phyloP scores from a whole-genome alignment of 2,888 invertebrate genomes.

The Clostera curtula region DNA sequence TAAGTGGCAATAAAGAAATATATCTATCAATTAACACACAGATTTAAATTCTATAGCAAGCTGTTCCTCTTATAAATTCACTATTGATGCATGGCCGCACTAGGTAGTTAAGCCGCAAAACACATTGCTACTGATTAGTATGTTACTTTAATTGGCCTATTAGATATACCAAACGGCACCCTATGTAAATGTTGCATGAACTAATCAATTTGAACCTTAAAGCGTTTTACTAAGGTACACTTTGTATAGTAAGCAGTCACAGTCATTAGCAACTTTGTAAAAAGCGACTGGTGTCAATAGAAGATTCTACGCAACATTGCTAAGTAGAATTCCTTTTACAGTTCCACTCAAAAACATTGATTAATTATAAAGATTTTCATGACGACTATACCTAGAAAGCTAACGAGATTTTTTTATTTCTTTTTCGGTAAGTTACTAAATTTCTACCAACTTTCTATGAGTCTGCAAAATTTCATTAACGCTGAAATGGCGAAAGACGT shows the following conservation, averaged over 20 bases:
- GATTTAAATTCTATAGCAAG: slow-evolving; percentile 10
- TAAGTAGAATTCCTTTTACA: no score
- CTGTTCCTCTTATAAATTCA: slow-evolving; percentile 16
- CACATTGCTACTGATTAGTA: slow-evolving; percentile 21
- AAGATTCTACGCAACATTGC: not conserved
- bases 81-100: slow-evolving; percentile 19
- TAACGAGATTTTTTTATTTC: no score
- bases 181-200: slow-evolving; percentile 1
- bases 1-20: no score
- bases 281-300: not conserved
- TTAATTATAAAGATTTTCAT: no score
- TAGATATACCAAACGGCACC: slow-evolving; percentile 8
- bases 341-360: no score
- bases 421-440: no score
- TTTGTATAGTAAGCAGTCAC: slow-evolving; percentile 9
- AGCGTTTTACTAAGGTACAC: slow-evolving; percentile 1
- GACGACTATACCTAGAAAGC: no score
- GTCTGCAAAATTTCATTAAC: no score
- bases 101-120: slow-evolving; percentile 10
- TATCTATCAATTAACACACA: no score
- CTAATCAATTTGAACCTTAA: no score
- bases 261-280: slow-evolving; percentile 5
- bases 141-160: slow-evolving; percentile 25
- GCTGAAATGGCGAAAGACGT: no score
- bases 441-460: no score